A percentile compares a stretch with the other conserved stretches of the same genome.
Conservation (phyloP, 1,140 invertebrate genomes). For the Asbolus verrucosus region DNA sequence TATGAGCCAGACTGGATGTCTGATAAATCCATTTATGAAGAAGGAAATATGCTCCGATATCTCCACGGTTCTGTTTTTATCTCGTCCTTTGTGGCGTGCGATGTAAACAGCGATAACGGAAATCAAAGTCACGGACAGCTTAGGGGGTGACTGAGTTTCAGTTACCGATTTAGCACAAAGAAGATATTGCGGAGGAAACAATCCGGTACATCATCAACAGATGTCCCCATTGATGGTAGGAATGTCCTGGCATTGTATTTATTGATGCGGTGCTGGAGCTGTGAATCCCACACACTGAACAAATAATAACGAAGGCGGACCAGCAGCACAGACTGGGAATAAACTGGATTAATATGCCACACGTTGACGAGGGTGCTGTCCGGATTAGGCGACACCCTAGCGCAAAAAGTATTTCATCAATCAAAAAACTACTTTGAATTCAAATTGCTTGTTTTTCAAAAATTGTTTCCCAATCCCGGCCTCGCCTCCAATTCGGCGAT, state of each 20-base stretch:
- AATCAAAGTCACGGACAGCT: conserved; percentile 25
- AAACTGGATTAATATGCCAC: conserved; percentile 39
- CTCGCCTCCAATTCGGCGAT: background rate
- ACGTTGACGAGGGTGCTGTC: conserved; percentile 36
- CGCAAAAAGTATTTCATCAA: conserved; percentile 39
- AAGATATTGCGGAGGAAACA: conserved; percentile 23
- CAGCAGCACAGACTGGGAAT: conserved; percentile 19
- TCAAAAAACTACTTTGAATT: conserved; percentile 39
- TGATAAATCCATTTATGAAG: conserved; percentile 25
- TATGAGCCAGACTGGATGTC: background rate
- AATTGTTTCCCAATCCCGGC: conserved; percentile 12
- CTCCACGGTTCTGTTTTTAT: conserved; percentile 16
- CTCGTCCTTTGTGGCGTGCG: conserved; percentile 27
- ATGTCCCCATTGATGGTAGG: conserved; percentile 30
- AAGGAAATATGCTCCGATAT: conserved; percentile 21
- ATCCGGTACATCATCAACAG: conserved; percentile 44
- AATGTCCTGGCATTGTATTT: conserved; percentile 22
- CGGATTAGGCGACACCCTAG: conserved; percentile 30
- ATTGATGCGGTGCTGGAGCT: conserved; percentile 15
- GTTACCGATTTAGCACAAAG: conserved; percentile 20
- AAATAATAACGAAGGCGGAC: conserved; percentile 32
- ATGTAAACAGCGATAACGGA: conserved; percentile 44
- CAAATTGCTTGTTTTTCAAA: conserved; percentile 26
- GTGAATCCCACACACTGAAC: conserved; percentile 29
- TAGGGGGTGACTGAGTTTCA: background rate